Evolutionary conservation across 2,888 invertebrate genomes (phyloP).

Genomic region (Dione juno): DNA sequence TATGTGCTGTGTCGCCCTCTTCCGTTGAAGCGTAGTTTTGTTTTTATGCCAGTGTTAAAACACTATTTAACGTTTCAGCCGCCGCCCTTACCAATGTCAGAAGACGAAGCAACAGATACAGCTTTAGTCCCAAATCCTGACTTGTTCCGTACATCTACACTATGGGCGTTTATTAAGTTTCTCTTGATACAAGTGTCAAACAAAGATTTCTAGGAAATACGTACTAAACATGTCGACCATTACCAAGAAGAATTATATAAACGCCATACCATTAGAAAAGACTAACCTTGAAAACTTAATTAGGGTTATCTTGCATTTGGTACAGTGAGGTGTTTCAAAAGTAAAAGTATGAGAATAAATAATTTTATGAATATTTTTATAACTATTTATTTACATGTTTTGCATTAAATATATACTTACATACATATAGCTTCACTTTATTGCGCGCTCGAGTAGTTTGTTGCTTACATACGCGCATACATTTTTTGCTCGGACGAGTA

Average conservation of each 20-base stretch:
- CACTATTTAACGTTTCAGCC: slow-evolving; percentile 50
- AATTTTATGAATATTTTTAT: slow-evolving; percentile 3
- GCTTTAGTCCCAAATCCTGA: background rate
- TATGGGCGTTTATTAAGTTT: slow-evolving; percentile 14
- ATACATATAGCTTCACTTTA: slow-evolving; percentile 28
- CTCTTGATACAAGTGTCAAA: slow-evolving; percentile 18
- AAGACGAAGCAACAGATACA: slow-evolving; percentile 47
- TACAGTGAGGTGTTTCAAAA: slow-evolving; percentile 26
- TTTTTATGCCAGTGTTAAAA: slow-evolving; percentile 42
- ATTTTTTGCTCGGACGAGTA: slow-evolving; percentile 44
- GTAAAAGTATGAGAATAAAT: slow-evolving; percentile 18
- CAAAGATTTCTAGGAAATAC: slow-evolving; percentile 37
- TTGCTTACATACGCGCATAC: slow-evolving; percentile 41
- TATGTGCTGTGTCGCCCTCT: slow-evolving; percentile 50
- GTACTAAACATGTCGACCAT: slow-evolving; percentile 35
- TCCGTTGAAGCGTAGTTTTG: slow-evolving; percentile 40
- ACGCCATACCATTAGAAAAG: background rate
- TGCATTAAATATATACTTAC: slow-evolving; percentile 14
- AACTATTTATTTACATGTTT: slow-evolving; percentile 4
- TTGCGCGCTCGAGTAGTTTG: slow-evolving; percentile 40
- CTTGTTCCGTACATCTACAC: background rate
- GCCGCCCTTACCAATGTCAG: slow-evolving; percentile 54
- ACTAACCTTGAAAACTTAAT: slow-evolving; percentile 8
- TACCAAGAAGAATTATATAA: slow-evolving; percentile 31
- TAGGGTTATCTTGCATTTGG: slow-evolving; percentile 2